Base-by-base conservation (phyloP, 64 coral and sea anemone genomes). In the Stylophora pistillata region DNA sequence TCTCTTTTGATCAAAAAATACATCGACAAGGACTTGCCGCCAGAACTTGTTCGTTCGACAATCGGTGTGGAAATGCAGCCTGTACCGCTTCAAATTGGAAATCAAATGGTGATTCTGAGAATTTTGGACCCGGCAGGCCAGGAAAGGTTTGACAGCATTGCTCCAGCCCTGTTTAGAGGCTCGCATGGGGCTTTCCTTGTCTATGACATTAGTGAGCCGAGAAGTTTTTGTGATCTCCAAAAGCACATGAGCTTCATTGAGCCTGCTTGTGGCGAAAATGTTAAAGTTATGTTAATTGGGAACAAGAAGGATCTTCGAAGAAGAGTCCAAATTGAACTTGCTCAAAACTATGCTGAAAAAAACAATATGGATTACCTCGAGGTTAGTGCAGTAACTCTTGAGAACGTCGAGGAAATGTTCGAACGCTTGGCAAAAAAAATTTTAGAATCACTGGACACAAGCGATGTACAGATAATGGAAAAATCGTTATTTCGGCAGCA, bases 321-420 rank as follows among this genome's bases (percentile, higher is more conserved):
- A 26, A 18, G 29, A 55, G 86, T 93, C 15, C 56, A 33, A 11
- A 29, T n/a, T 31, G 52, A 64, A 65, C 14, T 33, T 2, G 91
- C 86, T 55, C 75, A 93, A 64, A 74, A 55, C 7, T 88, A 82
- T 71, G 91, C 91, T 59, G 77, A 88, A 33, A 23, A 2, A 9
- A 66, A 93, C 34, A 18, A 33, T 13, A 62, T 93, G 77, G 91
- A 88, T 31, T 80, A 93, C 58, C 59, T 93, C 13, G 91, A 93
- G 26, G 87, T 87, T 30, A 93, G 91, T 77, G 91, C 91, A 5
- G 88, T 23, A 69, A 93, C 91, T 10, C 57, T 82, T 41, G 91
- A 93, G 58, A 93, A 93, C 28, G 85, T 93, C 10, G 91, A 93
- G 63, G 52, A 88, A 26, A 82, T 93, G 86, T 93, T 93, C 73